Conservation (phyloP, 2,797 vertebrate genomes). For the Yasuhikotakia modesta region DNA sequence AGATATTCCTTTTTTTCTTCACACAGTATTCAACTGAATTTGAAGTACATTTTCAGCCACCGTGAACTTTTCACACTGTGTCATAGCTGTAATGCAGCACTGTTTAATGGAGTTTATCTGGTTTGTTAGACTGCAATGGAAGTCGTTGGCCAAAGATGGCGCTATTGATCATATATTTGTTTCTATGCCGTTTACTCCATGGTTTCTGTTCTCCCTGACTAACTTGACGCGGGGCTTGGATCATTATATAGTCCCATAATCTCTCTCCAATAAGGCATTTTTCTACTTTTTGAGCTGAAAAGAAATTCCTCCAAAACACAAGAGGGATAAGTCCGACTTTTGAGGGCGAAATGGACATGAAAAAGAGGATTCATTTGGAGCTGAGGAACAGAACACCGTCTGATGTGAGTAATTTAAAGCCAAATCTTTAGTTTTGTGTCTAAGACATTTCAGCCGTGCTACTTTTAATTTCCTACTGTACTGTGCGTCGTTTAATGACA, state of each 20-base stretch:
- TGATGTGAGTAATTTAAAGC: constrained; percentile 84
- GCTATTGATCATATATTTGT: constrained; percentile 82
- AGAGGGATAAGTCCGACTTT: constrained; percentile 78
- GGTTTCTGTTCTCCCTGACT: constrained; percentile 90
- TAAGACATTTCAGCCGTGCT: constrained; percentile 67
- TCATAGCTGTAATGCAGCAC: constrained; percentile 17
- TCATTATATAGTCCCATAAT: constrained; percentile 82
- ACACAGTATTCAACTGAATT: neutral
- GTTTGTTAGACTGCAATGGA: constrained; percentile 77
- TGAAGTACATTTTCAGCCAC: neutral
- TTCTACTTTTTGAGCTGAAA: constrained; percentile 76
- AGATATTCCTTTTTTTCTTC: too few relatives aligned
- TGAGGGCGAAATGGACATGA: constrained; percentile 87
- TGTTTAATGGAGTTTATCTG: constrained; percentile 58
- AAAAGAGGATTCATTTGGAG: constrained; percentile 92
- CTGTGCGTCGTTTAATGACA: constrained; percentile 77
- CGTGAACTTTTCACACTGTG: neutral
- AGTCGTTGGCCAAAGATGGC: constrained; percentile 79
- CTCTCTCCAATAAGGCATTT: constrained; percentile 83
- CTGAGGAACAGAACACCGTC: constrained; percentile 92
- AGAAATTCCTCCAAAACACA: constrained; percentile 72
- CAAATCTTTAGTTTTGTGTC: constrained; percentile 77
- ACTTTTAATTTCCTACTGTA: constrained; percentile 75
- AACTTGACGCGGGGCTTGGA: constrained; percentile 89
- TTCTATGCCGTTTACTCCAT: constrained; percentile 88